Base-by-base conservation (phyloP, 2,113 vertebrate species). In the Channa maculata region DNA sequence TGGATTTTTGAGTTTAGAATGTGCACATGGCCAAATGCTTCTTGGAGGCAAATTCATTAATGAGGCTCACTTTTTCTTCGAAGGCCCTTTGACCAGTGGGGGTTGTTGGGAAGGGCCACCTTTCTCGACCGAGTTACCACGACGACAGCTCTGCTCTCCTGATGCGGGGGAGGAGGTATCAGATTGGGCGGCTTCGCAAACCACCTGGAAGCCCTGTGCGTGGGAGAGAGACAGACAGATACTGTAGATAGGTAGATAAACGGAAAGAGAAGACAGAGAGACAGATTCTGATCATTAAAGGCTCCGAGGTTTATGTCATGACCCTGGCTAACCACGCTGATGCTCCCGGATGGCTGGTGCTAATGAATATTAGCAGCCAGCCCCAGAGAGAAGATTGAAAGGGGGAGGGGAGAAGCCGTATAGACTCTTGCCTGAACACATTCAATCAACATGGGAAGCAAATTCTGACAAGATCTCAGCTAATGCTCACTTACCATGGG, bases 81-180 rank as follows among this genome's bases (percentile, higher is more conserved):
- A 82, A 1, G 93, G 89, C 24, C 95, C 93, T 90, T 93, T 96
- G 82, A 95, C 95, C 59, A 92, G 91, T 44, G 94, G 94, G 24
- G 93, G 89, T 52, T 96, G 96, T 41, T 97, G 96, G 33, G 96
- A 97, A 3, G 96, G 95, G 10, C 96, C 76, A 0, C 96, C 95
- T 93, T 96, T 97, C 74, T 99, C 97, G 49, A 97, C 94, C 2
- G 97, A 98, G 87, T 98, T 99, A 76, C 96, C 97, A 90, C 94
- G 96, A 38, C 95, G 96, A 92, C 97, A 98, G 71, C 96, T 95
- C 78, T 96, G 96, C 88, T 95, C 93, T 53, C 94, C 93, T 9
- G 94, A 83, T 3, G 94, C 88, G 9, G 95, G 89, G 73, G 96
- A 95, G 75, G 95, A 86, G 68, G 95, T 94, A 75, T 96, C 97